Evolutionary conservation across 2,888 invertebrate species (phyloP).

Genomic region (Morpho achilles): DNA sequence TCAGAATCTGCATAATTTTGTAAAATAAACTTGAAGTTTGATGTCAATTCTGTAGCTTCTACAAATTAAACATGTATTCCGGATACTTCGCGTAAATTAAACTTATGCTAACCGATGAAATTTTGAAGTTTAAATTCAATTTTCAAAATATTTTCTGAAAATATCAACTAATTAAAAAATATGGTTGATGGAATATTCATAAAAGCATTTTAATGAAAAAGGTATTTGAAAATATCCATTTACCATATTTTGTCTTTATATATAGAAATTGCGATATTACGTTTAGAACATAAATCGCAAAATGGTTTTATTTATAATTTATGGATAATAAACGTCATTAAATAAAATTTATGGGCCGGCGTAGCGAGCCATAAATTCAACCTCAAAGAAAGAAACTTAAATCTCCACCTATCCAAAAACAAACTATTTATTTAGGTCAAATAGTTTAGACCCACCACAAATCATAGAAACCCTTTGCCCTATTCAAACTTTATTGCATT

Average conservation of each 20-base stretch:
- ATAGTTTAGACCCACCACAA: slow-evolving; percentile 42
- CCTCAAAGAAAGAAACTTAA: slow-evolving; percentile 12
- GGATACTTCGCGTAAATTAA: too few relatives aligned
- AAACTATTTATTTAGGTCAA: slow-evolving; percentile 41
- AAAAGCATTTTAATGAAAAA: too few relatives aligned
- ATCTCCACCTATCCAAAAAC: slow-evolving; percentile 24
- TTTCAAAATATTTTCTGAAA: too few relatives aligned
- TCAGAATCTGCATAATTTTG: too few relatives aligned
- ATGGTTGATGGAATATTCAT: too few relatives aligned
- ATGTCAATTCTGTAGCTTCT: too few relatives aligned
- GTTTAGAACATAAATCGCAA: slow-evolving; percentile 7
- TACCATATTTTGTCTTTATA: not conserved
- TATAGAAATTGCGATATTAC: slow-evolving; percentile 8
- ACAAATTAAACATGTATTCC: too few relatives aligned
- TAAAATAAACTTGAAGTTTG: too few relatives aligned
- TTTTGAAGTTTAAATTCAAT: too few relatives aligned
- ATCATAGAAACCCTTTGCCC: slow-evolving; percentile 42
- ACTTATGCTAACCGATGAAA: too few relatives aligned
- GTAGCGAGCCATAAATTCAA: slow-evolving; percentile 36
- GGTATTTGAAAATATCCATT: too few relatives aligned
- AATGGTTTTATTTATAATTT: slow-evolving; percentile 44
- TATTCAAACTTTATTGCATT: slow-evolving; percentile 24
- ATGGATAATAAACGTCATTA: slow-evolving; percentile 53
- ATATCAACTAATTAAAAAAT: too few relatives aligned
- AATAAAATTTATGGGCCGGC: slow-evolving; percentile 40